These are phyloP conservation scores for Indicator indicator DNA, from an alignment of 2,113 vertebrate genomes.

Conservation along the genomic window DNA sequence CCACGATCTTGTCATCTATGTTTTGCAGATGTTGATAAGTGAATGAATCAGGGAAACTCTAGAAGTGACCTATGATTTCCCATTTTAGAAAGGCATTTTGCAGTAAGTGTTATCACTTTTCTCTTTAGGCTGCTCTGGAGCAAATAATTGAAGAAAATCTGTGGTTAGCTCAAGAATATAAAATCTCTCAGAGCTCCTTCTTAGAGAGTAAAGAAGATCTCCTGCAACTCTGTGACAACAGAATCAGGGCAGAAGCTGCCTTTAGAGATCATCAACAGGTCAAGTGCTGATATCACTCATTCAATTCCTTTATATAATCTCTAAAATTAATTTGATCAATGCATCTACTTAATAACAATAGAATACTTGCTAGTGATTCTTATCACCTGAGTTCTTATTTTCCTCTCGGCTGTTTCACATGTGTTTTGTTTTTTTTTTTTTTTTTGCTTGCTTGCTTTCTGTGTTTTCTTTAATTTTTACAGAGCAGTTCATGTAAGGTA, in stretches of 20 bases:
- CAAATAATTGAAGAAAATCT: slow-evolving; percentile 63
- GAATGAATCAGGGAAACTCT: not conserved
- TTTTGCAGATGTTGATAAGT: not conserved
- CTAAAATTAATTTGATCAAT: not conserved
- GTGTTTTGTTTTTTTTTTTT: not conserved
- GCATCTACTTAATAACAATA: not conserved
- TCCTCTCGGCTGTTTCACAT: not conserved
- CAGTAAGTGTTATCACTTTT: not conserved
- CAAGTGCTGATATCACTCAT: not conserved
- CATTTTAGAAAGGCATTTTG: not conserved
- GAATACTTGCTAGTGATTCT: not conserved
- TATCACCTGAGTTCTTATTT: not conserved
- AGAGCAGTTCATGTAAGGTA: not conserved
- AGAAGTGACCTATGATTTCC: not conserved
- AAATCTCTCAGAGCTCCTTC: slow-evolving; percentile 32
- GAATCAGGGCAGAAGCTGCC: slow-evolving; percentile 16
- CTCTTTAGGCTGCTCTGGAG: slow-evolving; percentile 53
- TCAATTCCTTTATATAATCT: not conserved
- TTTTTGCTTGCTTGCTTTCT: not conserved
- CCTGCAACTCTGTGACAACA: slow-evolving; percentile 20
- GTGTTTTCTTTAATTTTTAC: not conserved
- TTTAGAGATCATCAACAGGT: slow-evolving; percentile 62
- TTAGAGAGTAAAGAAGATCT: slow-evolving; percentile 51
- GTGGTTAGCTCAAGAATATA: slow-evolving; percentile 65
- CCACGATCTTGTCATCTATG: not conserved